Conservation (phyloP, 2,113 vertebrate genomes). For the Phylloscopus whistleri region DNA sequence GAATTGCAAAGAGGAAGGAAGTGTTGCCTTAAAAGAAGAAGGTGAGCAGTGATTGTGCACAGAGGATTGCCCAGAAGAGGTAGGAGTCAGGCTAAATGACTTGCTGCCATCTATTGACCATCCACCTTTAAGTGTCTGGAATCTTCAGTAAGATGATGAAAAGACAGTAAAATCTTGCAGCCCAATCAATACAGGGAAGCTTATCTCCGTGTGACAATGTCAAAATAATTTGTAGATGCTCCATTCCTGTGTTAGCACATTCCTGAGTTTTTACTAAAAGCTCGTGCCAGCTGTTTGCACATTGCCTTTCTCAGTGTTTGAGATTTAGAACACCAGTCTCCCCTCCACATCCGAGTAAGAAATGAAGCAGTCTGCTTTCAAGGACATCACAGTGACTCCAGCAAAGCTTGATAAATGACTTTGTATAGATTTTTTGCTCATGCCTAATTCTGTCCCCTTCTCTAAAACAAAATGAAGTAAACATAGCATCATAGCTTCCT, state of each 20-base stretch:
- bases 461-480: constrained; percentile 61
- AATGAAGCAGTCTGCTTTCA: constrained; percentile 48
- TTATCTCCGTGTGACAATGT: background rate
- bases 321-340: constrained; percentile 35
- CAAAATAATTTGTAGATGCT: constrained; percentile 29
- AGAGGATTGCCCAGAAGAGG: background rate
- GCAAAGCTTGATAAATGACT: constrained; percentile 63
- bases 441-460: constrained; percentile 39
- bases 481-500: constrained; percentile 16
- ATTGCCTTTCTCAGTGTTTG: background rate
- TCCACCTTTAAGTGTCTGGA: constrained; percentile 47
- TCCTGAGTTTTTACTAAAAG: constrained; percentile 17
- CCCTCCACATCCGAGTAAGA: constrained; percentile 1
- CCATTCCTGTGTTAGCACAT: constrained; percentile 19
- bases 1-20: background rate
- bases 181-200: background rate
- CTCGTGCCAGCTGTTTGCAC: background rate
- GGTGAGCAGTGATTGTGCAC: background rate
- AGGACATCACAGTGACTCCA: constrained; percentile 50
- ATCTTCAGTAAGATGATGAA: constrained; percentile 51
- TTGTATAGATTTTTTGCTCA: constrained; percentile 45
- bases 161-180: constrained; percentile 61
- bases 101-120: constrained; percentile 76
- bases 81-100: constrained; percentile 67
- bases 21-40: background rate